A percentile compares a stretch with the other conserved stretches of the same genome.
These are phyloP conservation scores for Eudemis profundana DNA, from an alignment of 2,888 invertebrate species.

Conservation along the genomic window DNA sequence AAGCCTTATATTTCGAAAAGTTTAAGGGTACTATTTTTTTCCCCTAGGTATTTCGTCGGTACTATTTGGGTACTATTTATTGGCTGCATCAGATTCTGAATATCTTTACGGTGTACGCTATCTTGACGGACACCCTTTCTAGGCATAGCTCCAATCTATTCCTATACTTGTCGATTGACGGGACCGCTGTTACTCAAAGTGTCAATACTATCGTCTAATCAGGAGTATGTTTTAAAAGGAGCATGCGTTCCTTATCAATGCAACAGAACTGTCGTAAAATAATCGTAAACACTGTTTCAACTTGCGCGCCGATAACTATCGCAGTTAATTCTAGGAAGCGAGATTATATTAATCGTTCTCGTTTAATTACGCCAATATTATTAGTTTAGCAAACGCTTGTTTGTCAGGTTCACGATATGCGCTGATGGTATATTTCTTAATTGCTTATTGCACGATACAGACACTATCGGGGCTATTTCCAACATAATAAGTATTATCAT, in stretches of 20 bases:
- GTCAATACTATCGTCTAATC: slow-evolving; percentile 2
- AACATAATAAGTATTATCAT: slow-evolving; percentile 84
- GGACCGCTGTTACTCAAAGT: slow-evolving; percentile 15
- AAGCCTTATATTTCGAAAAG: too few relatives aligned
- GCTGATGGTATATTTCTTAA: slow-evolving; percentile 76
- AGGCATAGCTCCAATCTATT: slow-evolving; percentile 26
- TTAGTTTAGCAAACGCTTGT: slow-evolving; percentile 61
- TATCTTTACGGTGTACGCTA: too few relatives aligned
- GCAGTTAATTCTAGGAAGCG: slow-evolving; percentile 62
- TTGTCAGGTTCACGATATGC: slow-evolving; percentile 66
- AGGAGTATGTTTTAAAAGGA: slow-evolving; percentile 12
- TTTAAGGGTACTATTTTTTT: too few relatives aligned
- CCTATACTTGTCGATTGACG: slow-evolving; percentile 24
- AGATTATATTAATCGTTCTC: slow-evolving; percentile 50
- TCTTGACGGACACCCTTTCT: slow-evolving; percentile 14
- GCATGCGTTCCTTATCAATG: slow-evolving; percentile 26
- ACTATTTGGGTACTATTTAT: too few relatives aligned
- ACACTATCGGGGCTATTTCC: slow-evolving; percentile 79
- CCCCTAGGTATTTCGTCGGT: too few relatives aligned
- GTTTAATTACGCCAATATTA: slow-evolving; percentile 56
- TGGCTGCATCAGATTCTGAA: too few relatives aligned
- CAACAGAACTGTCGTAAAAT: slow-evolving; percentile 17
- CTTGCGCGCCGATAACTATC: slow-evolving; percentile 8
- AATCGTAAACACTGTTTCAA: slow-evolving; percentile 8
- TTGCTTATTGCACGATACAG: slow-evolving; percentile 79